Conservation (phyloP, 1,140 invertebrate species). For the Trichomalopsis sarcophagae region DNA sequence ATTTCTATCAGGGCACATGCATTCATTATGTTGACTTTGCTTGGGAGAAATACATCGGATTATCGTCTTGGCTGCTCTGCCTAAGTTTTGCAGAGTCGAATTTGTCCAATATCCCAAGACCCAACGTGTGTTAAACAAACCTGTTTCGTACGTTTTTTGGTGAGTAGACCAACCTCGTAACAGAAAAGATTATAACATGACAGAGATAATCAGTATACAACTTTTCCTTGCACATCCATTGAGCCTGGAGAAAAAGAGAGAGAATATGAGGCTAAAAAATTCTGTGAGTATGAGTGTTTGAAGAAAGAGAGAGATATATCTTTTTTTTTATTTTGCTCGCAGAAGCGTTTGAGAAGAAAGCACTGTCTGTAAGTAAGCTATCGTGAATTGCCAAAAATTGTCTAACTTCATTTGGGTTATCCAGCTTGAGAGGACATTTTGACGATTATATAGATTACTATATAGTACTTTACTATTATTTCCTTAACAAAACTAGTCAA, state of each 20-base stretch:
- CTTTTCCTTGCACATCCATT: conserved; percentile 47
- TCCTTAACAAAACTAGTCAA: too few species aligned
- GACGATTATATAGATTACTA: too few species aligned
- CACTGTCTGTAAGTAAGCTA: conserved; percentile 70
- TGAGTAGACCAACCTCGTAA: conserved; percentile 65
- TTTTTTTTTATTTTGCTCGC: conserved; percentile 59
- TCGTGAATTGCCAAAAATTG: conserved; percentile 69
- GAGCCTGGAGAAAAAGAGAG: conserved; percentile 58
- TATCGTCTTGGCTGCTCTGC: conserved; percentile 48
- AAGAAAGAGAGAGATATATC: conserved; percentile 48
- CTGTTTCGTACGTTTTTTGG: conserved; percentile 60
- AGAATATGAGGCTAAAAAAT: conserved; percentile 57
- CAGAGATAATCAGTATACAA: conserved; percentile 47
- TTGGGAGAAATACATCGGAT: conserved; percentile 51
- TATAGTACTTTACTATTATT: too few species aligned
- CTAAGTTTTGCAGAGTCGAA: conserved; percentile 44
- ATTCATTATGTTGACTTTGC: conserved; percentile 52
- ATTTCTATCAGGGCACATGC: conserved; percentile 43
- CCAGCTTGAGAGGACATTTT: conserved; percentile 13
- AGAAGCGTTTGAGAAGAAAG: conserved; percentile 64
- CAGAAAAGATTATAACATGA: conserved; percentile 42
- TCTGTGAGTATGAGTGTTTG: conserved; percentile 70
- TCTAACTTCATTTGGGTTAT: conserved; percentile 35
- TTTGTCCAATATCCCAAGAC: conserved; percentile 51
- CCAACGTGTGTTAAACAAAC: conserved; percentile 47